Percentiles rank a stretch among this genome's conserved stretches.
Evolutionary conservation across 2,888 invertebrate species (phyloP).

Genomic region (Leptopilina myrica): DNA sequence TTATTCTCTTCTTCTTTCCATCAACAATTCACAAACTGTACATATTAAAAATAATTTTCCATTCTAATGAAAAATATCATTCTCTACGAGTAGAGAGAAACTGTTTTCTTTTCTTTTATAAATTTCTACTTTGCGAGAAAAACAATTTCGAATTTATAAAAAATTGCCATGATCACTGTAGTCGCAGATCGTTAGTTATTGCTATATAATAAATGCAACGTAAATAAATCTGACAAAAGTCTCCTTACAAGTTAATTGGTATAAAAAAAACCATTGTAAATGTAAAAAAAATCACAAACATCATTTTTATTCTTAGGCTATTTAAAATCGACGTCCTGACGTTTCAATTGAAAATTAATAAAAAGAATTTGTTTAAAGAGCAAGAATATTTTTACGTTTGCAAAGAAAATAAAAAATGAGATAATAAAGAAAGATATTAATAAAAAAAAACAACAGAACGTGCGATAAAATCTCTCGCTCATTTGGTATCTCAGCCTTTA

Average conservation of each 20-base stretch:
- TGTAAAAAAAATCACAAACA: constrained; percentile 35
- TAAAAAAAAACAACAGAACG: background rate
- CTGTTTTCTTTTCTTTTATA: background rate
- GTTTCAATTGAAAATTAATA: constrained; percentile 29
- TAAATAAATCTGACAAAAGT: constrained; percentile 36
- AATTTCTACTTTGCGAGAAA: no score
- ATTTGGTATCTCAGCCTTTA: constrained; percentile 65
- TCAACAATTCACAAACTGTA: background rate
- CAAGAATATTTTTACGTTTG: background rate
- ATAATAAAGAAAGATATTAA: background rate
- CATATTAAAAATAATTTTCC: background rate
- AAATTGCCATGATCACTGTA: constrained; percentile 4
- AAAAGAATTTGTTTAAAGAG: constrained; percentile 10
- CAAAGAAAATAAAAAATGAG: background rate
- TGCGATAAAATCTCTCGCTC: constrained; percentile 43
- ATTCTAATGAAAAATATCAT: background rate
- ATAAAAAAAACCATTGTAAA: constrained; percentile 19
- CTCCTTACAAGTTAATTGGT: constrained; percentile 25
- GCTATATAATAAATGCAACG: constrained; percentile 30
- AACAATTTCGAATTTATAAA: background rate
- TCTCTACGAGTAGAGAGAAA: constrained; percentile 1
- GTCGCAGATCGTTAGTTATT: constrained; percentile 37
- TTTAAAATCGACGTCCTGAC: constrained; percentile 32
- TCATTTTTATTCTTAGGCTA: constrained; percentile 30
- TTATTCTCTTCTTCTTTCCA: background rate